These are phyloP conservation scores for Mantis religiosa DNA, from an alignment of 2,888 invertebrate species.

Conservation along the genomic window DNA sequence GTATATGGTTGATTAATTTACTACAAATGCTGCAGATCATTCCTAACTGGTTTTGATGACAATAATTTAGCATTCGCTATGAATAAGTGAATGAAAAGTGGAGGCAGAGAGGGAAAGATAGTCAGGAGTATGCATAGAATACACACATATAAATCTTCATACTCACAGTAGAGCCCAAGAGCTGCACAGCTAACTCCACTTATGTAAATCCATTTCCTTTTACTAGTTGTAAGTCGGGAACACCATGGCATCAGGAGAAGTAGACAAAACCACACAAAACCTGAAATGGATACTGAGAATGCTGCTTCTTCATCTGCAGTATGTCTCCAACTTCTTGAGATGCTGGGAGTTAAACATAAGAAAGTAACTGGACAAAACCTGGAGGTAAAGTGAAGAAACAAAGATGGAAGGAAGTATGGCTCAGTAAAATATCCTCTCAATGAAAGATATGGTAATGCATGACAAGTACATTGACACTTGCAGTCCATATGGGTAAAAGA, in stretches of 20 bases:
- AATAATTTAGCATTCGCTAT: too few relatives aligned
- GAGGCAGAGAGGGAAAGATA: background rate
- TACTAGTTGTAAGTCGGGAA: background rate
- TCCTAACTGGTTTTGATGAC: too few relatives aligned
- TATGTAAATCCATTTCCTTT: background rate
- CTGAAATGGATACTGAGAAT: background rate
- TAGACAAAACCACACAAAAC: background rate
- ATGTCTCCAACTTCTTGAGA: background rate
- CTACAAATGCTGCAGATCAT: too few relatives aligned
- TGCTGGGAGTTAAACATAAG: background rate
- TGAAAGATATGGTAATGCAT: background rate
- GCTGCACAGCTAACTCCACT: background rate
- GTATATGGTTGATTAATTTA: too few relatives aligned
- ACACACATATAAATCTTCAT: background rate
- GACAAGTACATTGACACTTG: background rate
- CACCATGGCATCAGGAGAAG: constrained; percentile 5
- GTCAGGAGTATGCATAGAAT: too few relatives aligned
- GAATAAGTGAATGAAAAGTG: background rate
- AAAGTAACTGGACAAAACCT: background rate
- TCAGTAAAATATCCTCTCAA: background rate
- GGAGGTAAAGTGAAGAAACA: background rate
- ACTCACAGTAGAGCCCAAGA: background rate
- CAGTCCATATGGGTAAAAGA: background rate
- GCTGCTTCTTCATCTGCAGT: background rate
- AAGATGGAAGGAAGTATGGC: constrained; percentile 3